Base-by-base conservation (phyloP, 2,797 vertebrate species). In the Molossus molossus region DNA sequence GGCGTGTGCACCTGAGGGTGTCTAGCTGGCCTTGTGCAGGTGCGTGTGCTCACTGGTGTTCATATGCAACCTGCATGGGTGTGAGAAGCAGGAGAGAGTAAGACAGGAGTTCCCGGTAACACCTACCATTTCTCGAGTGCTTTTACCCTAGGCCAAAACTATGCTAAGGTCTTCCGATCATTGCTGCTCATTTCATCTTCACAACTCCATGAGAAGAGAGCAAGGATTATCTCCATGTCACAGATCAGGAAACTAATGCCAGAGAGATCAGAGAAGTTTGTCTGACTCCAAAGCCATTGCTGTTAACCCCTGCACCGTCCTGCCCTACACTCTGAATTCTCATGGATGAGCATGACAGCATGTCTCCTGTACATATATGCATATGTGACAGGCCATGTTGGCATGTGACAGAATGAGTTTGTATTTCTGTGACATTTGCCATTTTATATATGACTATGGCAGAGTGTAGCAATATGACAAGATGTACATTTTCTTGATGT, bases 401-500 rank as follows among this genome's bases (percentile, higher is more conserved):
- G 64, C 75, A 14, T 27, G n/a, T 60, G 82, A 84, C 29, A 55
- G 40, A 67, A 40, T 45, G 13, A 11, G 40, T 45, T 60, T 48
- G 80, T 53, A 83, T 73, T 25, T 40, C 83, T 79, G 50, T 62
- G 64, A 58, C 69, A 25, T 69, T 76, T 83, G 81, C 85, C 89
- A 64, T 80, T 89, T 82, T 57, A 80, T 45, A 21, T 64, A n/a
- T 58, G 33, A 50, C 79, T 53, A 50, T 65, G 80, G 76, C 77
- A 73, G 40, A 50, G 25, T 60, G n/a, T 48, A 67, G 40, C 64
- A 33, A 57, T 9, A 6, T 75, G 87, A 69, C 83, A 72, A 80
- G 85, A 94, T n/a, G 12, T 77, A 80, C 23, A 7, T 94, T 92
- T 96, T 93, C 82, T 90, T 67, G 69, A 94, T n/a, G 33, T 33